phyloP scores from a whole-genome alignment of 35 echinoderm and acorn worm genomes.

The Apostichopus californicus region DNA sequence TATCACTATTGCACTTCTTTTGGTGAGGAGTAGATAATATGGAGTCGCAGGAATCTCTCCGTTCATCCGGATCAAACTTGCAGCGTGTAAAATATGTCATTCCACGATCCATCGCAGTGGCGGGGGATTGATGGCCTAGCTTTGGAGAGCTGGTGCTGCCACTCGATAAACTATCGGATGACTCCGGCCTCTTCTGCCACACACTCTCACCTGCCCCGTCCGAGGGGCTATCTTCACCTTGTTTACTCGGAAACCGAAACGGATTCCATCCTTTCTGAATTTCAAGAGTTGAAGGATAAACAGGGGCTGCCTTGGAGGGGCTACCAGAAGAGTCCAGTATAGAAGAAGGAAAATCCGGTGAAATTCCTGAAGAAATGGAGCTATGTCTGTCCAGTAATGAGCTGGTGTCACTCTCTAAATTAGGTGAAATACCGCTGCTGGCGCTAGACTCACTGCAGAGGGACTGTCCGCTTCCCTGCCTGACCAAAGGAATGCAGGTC shows the following conservation, averaged over 20 bases:
- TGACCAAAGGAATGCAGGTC: constrained; percentile 25
- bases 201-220: constrained; percentile 56
- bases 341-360: constrained; percentile 65
- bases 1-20: constrained; percentile 76
- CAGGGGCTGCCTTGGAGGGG: constrained; percentile 37
- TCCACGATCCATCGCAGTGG: constrained; percentile 66
- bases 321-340: constrained; percentile 38
- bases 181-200: constrained; percentile 73
- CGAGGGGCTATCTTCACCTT: constrained; percentile 51
- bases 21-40: constrained; percentile 13
- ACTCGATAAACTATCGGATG: constrained; percentile 57
- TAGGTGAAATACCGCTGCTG: constrained; percentile 76
- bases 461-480: constrained; percentile 75
- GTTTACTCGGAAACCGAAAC: constrained; percentile 63
- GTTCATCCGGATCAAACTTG: constrained; percentile 69
- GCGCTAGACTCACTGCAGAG: constrained; percentile 78
- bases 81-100: constrained; percentile 74
- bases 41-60: constrained; percentile 64
- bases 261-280: constrained; percentile 71
- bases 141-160: constrained; percentile 20
- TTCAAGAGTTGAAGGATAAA: constrained; percentile 38
- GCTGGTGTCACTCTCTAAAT: constrained; percentile 64
- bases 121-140: constrained; percentile 48
- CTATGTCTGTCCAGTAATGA: constrained; percentile 65
- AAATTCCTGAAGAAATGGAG: constrained; percentile 82